A percentile compares a stretch with the other conserved stretches of the same genome.
Conservation (phyloP, 2,888 invertebrate species). For the Aleiodes leptofemur region DNA sequence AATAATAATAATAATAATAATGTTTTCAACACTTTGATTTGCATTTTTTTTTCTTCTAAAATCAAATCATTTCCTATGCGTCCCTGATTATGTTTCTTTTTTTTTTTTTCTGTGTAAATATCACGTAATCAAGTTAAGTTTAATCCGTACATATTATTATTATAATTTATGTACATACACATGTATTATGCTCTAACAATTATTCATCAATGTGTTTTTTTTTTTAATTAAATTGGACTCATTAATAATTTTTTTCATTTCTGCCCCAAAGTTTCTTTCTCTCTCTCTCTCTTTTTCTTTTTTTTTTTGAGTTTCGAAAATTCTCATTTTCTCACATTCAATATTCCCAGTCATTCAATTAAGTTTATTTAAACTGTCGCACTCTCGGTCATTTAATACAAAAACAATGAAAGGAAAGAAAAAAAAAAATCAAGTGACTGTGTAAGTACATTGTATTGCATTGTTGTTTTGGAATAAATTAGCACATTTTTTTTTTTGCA, state of each 20-base stretch:
- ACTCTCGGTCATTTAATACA: constrained; percentile 44
- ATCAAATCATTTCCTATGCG: constrained; percentile 62
- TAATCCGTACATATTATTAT: constrained; percentile 41
- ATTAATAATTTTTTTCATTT: constrained; percentile 42
- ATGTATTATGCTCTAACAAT: constrained; percentile 46
- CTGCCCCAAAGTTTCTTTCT: constrained; percentile 45
- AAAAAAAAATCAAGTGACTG: constrained; percentile 57
- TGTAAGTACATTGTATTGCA: constrained; percentile 74
- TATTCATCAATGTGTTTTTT: constrained; percentile 9
- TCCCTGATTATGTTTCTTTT: constrained; percentile 70
- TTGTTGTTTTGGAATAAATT: constrained; percentile 71
- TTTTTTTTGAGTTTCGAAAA: constrained; percentile 4
- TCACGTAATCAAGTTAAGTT: constrained; percentile 66
- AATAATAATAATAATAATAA: neutral
- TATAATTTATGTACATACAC: constrained; percentile 41
- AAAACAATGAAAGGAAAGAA: neutral
- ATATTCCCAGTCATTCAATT: constrained; percentile 31
- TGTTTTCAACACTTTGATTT: constrained; percentile 9
- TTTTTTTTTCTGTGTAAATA: constrained; percentile 66
- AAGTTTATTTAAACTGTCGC: constrained; percentile 39
- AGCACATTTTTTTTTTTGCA: constrained; percentile 58
- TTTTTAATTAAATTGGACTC: constrained; percentile 11
- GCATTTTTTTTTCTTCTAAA: constrained; percentile 26
- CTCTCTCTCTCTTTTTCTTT: constrained; percentile 37
- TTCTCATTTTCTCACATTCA: constrained; percentile 13